Evolutionary conservation across 2,113 vertebrate genomes (phyloP).

Genomic region (Eurypyga helias): DNA sequence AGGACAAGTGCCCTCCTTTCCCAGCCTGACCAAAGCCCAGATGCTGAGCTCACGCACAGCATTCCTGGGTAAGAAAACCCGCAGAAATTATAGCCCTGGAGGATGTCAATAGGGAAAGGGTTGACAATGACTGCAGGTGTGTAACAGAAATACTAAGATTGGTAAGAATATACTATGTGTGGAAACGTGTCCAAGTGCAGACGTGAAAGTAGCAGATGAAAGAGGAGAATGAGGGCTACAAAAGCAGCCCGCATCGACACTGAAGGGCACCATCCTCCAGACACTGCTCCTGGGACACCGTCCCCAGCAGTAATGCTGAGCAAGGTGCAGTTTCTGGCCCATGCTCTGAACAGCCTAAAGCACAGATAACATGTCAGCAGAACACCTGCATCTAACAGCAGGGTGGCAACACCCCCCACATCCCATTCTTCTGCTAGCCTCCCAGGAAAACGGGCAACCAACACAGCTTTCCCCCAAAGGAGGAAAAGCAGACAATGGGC

Average conservation of each 20-base stretch:
- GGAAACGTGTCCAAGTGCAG: rapidly evolving
- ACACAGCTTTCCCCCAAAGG: background rate
- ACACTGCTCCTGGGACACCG: background rate
- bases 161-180: background rate
- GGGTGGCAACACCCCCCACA: background rate
- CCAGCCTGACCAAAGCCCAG: background rate
- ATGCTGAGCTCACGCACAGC: background rate
- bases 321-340: background rate
- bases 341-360: background rate
- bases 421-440: background rate
- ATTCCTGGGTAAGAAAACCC: background rate
- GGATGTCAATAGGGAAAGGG: background rate
- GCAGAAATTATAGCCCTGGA: background rate
- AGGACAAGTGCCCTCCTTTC: background rate
- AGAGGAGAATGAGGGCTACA: background rate
- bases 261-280: background rate
- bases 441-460: background rate
- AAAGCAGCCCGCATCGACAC: background rate
- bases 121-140: background rate
- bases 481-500: background rate
- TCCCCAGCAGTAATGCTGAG: background rate
- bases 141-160: background rate
- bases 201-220: background rate
- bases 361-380: background rate
- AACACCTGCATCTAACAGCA: background rate